Percentiles rank a stretch among this genome's conserved stretches.
Evolutionary conservation across 2,797 vertebrate genomes (phyloP).

Genomic region (Scolopax rusticola): DNA sequence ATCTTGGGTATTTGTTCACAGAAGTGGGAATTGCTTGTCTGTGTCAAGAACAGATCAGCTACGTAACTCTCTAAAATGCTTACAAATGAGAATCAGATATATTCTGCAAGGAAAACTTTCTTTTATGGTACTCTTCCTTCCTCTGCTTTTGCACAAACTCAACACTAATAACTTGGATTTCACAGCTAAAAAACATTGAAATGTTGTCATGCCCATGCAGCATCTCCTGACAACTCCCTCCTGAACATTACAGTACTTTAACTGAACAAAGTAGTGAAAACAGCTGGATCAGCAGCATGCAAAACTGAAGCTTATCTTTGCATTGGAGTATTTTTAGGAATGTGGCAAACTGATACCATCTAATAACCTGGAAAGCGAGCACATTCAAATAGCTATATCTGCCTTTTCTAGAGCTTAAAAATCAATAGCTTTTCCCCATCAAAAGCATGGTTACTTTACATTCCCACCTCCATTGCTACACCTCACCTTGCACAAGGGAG

Average conservation of each 20-base stretch:
- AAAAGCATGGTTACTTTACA: not conserved
- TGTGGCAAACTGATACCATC: not conserved
- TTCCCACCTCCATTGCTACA: not conserved
- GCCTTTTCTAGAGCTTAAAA: not conserved
- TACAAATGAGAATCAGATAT: not conserved
- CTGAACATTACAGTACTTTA: not conserved
- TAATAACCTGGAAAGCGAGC: not conserved
- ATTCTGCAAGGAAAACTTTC: not conserved
- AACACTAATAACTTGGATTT: not conserved
- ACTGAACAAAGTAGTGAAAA: not conserved
- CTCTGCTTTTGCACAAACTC: not conserved
- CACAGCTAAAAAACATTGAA: not conserved
- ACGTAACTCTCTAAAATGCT: not conserved
- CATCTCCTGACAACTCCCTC: not conserved
- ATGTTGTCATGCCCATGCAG: not conserved
- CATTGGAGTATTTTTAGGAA: not conserved
- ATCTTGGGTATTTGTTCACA: not conserved
- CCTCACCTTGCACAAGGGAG: not conserved
- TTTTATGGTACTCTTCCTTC: not conserved
- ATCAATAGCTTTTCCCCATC: not conserved
- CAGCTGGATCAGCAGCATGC: not conserved
- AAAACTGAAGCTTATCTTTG: not conserved
- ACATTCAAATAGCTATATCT: not conserved
- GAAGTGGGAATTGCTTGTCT: not conserved
- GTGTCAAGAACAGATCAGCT: not conserved